Evolutionary conservation across 2,113 vertebrate species (phyloP), one percentile per base, ranked within the genome.

Genomic region (Rhineura floridana): DNA sequence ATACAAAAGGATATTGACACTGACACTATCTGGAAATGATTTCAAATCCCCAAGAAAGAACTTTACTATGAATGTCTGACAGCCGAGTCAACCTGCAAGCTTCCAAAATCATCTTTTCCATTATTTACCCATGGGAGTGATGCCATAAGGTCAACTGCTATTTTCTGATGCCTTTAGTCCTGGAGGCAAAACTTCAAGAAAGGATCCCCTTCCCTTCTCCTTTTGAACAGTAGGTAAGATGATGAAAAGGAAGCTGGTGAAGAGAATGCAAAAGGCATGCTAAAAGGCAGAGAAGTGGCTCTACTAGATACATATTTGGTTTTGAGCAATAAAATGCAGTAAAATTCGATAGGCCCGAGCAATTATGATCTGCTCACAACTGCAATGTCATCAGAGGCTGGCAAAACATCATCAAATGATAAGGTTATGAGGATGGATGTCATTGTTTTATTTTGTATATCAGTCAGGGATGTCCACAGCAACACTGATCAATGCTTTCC

Each of bases 141-240:
- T 76, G 55, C 12, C 70, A 65, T 30, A 65, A 83, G 80, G 87
- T 88, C 80, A 88, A 83, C 70, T 88, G 80, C 80, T 88, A 52
- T 88, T 88, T 65, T 88, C 55, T 77, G 87, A 88, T 76, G 70
- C 76, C 69, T 88, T 83, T 63, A 75, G 70, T 83, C 80, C 87
- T 88, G 15, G 70, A 83, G 70, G 80, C 80, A 83, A 28, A 76
- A 88, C 44, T 83, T 83, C 33, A 50, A 83, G 80, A 50, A 50
- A 28, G 21, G 9, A 15, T 17, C 7, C 39, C 5, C 28, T 25
- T 7, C 3, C 52, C 7, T 4, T 1, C 42, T 46, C n/a, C 69
- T 28, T 17, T 75, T 81, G 10, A 75, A 69, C 79, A 62, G 11
- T 46, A 73, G 79, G 42, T 39, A 80, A 75, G 44, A 76, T 81